phyloP scores from a whole-genome alignment of 2,797 vertebrate genomes.

The Enteromius argenteus region DNA sequence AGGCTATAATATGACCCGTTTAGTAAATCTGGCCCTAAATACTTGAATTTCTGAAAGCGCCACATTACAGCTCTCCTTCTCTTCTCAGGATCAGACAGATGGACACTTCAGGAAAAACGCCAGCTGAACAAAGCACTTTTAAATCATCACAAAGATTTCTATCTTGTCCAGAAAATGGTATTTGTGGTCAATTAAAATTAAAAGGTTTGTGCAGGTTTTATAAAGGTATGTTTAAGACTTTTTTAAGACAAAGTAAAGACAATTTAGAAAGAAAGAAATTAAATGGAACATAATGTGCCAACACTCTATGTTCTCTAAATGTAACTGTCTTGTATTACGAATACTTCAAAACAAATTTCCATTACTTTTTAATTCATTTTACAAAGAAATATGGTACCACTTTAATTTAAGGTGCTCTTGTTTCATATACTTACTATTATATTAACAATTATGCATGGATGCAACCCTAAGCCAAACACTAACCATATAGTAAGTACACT shows the following conservation, averaged over 20 bases:
- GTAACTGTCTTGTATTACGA: neutral
- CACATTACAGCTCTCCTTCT: neutral
- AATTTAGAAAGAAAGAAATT: neutral
- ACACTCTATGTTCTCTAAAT: neutral
- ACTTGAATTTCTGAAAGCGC: neutral
- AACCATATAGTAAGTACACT: neutral
- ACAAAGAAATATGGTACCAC: neutral
- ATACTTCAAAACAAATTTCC: neutral
- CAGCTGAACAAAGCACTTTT: conserved; percentile 86
- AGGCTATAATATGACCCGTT: neutral
- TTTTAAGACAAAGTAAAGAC: neutral
- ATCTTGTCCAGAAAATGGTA: conserved; percentile 91
- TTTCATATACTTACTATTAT: neutral
- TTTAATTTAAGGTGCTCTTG: neutral
- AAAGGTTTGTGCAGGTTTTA: conserved; percentile 1
- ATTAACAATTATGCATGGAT: neutral
- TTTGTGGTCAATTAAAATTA: neutral
- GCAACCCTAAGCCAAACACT: neutral
- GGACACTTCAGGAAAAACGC: conserved; percentile 87
- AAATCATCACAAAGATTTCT: conserved; percentile 90
- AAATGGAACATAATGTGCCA: neutral
- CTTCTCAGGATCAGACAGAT: conserved; percentile 74
- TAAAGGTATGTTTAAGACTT: neutral
- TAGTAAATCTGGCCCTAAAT: neutral
- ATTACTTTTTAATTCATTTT: neutral